Conservation (phyloP, 2,888 invertebrate species). For the Plebejus melissa region DNA sequence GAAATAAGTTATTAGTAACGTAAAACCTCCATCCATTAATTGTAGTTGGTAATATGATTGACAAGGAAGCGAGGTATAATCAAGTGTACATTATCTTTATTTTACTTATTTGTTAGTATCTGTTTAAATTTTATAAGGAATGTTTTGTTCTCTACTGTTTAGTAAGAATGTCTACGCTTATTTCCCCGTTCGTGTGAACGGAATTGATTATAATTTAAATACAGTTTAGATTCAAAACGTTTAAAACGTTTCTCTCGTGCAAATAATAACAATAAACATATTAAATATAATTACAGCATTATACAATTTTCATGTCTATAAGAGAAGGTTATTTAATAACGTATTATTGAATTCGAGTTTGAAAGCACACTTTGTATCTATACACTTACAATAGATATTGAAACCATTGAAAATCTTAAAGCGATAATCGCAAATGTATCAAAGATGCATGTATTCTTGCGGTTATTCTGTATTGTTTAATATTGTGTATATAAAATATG, state of each 20-base stretch:
- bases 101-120: constrained; percentile 13
- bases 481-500: constrained; percentile 8
- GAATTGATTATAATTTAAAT: constrained; percentile 13
- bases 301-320: not conserved
- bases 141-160: constrained; percentile 14
- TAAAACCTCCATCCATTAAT: constrained; percentile 17
- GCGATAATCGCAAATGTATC: constrained; percentile 5
- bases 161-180: constrained; percentile 24
- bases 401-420: constrained; percentile 1
- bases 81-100: not conserved
- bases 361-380: constrained; percentile 1
- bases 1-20: not conserved
- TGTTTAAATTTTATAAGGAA: constrained; percentile 17
- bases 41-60: not conserved
- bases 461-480: constrained; percentile 1
- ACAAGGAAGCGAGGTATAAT: not conserved
- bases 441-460: not conserved
- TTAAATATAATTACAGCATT: constrained; percentile 19
- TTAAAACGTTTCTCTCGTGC: constrained; percentile 14
- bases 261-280: constrained; percentile 11
- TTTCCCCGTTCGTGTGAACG: not conserved
- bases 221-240: constrained; percentile 8
- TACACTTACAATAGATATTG: not conserved
- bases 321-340: constrained; percentile 25
- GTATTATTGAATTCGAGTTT: constrained; percentile 28